Percentiles rank a stretch among this genome's conserved stretches.
phyloP scores from a whole-genome alignment of 2,113 vertebrate species.

The Hippocampus zosterae region DNA sequence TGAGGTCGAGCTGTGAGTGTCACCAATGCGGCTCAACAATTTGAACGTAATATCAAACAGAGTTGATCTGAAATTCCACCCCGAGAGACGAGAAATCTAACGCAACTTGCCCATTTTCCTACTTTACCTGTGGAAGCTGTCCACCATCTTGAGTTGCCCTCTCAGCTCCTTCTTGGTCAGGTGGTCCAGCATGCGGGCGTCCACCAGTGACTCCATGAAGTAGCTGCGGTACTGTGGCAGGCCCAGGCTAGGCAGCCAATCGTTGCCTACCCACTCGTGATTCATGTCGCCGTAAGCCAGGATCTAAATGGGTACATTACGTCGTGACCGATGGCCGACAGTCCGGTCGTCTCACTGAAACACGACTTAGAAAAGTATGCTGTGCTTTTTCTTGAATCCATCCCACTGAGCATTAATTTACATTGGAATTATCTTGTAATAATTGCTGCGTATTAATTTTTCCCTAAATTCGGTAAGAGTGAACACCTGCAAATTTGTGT shows the following conservation, averaged over 20 bases:
- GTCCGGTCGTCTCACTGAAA: neutral
- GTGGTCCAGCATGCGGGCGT: constrained; percentile 91
- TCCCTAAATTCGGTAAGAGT: too few species aligned
- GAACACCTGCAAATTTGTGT: too few species aligned
- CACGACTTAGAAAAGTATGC: neutral
- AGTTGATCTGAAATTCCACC: too few species aligned
- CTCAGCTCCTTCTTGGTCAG: constrained; percentile 93
- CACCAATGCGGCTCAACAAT: neutral
- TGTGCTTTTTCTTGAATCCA: too few species aligned
- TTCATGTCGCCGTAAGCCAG: constrained; percentile 92
- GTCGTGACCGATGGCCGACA: neutral
- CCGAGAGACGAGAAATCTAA: neutral
- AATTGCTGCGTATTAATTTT: too few species aligned
- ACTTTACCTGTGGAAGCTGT: constrained; percentile 89
- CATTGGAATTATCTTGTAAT: neutral
- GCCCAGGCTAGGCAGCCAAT: constrained; percentile 90
- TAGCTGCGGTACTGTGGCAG: constrained; percentile 91
- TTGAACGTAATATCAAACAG: too few species aligned
- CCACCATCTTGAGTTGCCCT: constrained; percentile 93
- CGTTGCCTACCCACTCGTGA: constrained; percentile 92
- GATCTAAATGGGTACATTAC: constrained; percentile 71
- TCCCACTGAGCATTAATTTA: neutral
- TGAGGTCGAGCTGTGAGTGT: too few species aligned
- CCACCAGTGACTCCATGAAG: constrained; percentile 94
- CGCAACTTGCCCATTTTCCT: neutral